A percentile compares a stretch with the other conserved stretches of the same genome.
Evolutionary conservation across 2,113 vertebrate species (phyloP).

Genomic region (Poecile atricapillus): DNA sequence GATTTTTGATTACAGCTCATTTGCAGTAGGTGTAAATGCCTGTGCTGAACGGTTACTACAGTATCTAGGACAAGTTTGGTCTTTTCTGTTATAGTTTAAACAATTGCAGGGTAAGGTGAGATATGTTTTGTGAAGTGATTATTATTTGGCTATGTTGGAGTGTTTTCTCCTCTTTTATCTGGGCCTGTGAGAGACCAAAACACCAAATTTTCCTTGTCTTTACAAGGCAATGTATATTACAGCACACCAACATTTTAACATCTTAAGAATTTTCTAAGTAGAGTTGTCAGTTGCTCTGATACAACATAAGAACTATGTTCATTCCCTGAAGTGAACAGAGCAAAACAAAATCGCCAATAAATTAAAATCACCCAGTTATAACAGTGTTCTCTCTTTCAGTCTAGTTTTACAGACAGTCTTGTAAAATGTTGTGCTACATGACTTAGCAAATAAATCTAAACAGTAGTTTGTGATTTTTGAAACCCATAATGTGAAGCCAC

Average conservation of each 20-base stretch:
- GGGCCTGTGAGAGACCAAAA: neutral
- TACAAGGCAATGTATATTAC: neutral
- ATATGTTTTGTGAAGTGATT: neutral
- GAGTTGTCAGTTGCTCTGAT: neutral
- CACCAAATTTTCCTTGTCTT: neutral
- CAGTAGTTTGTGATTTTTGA: neutral
- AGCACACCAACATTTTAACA: neutral
- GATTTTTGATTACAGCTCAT: neutral
- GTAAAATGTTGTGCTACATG: neutral
- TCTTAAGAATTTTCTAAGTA: neutral
- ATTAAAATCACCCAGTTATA: neutral
- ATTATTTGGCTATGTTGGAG: neutral
- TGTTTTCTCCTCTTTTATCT: neutral
- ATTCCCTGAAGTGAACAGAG: neutral
- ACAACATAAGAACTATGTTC: neutral
- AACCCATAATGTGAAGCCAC: slow-evolving; percentile 1
- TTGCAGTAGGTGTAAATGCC: neutral
- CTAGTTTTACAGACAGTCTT: neutral
- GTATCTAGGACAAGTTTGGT: neutral
- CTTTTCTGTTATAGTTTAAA: neutral
- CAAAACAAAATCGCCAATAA: neutral
- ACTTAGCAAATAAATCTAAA: slow-evolving; percentile 15
- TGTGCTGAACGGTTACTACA: neutral
- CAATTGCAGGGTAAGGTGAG: neutral
- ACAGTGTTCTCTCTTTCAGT: neutral